A percentile compares a stretch with the other conserved stretches of the same genome.
These are phyloP conservation scores for Synanceia verrucosa DNA, from an alignment of 2,797 vertebrate species.

Conservation along the genomic window DNA sequence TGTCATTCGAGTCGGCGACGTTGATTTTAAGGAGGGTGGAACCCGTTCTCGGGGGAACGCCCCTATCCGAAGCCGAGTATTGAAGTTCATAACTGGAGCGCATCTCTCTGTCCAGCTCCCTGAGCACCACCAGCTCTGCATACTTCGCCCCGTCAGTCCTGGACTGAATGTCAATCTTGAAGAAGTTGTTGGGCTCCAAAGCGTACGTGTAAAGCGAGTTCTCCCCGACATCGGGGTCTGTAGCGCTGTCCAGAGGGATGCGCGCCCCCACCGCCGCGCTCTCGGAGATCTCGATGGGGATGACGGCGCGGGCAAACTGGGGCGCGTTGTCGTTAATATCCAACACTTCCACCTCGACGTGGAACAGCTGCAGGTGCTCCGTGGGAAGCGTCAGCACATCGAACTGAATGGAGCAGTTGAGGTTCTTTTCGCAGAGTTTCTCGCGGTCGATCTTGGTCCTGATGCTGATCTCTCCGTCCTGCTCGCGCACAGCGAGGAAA, in stretches of 20 bases:
- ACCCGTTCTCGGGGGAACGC: slow-evolving; percentile 91
- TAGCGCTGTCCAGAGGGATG: slow-evolving; percentile 95
- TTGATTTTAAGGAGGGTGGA: slow-evolving; percentile 92
- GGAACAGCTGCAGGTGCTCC: slow-evolving; percentile 95
- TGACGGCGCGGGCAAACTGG: slow-evolving; percentile 90
- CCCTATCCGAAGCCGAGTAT: slow-evolving; percentile 93
- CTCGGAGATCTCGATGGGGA: slow-evolving; percentile 96
- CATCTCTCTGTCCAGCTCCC: slow-evolving; percentile 92
- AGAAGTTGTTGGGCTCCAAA: slow-evolving; percentile 89
- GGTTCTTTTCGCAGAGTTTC: slow-evolving; percentile 94
- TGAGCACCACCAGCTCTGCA: slow-evolving; percentile 92
- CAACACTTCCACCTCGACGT: slow-evolving; percentile 94
- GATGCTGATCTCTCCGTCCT: slow-evolving; percentile 94
- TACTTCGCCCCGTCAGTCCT: slow-evolving; percentile 94
- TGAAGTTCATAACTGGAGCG: slow-evolving; percentile 91
- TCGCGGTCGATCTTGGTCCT: slow-evolving; percentile 94
- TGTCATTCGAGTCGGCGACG: slow-evolving; percentile 95
- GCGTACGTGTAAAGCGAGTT: slow-evolving; percentile 95
- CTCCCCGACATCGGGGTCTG: slow-evolving; percentile 94
- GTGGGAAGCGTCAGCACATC: slow-evolving; percentile 97
- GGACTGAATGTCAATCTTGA: slow-evolving; percentile 91
- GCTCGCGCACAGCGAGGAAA: slow-evolving; percentile 89
- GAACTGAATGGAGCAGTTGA: slow-evolving; percentile 96
- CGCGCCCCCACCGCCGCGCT: slow-evolving; percentile 93
- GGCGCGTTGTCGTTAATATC: slow-evolving; percentile 98